Conservation (phyloP, 1,140 invertebrate species). For the Drosophila watanabei region DNA sequence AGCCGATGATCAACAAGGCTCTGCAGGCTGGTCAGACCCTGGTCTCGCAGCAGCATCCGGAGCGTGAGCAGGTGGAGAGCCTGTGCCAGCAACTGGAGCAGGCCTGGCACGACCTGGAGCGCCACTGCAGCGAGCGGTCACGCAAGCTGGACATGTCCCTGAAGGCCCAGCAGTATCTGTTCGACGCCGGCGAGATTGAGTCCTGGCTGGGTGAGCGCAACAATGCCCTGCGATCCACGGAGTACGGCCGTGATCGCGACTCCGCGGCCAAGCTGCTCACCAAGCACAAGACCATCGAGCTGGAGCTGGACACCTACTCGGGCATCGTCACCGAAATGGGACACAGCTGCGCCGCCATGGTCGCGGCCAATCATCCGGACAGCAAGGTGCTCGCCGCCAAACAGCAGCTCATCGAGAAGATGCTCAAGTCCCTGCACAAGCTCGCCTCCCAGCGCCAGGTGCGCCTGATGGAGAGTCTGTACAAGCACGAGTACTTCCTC, state of each 20-base stretch:
- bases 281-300: constrained; percentile 96
- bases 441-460: constrained; percentile 92
- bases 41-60: constrained; percentile 91
- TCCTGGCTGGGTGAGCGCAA: constrained; percentile 96
- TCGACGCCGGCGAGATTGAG: constrained; percentile 96
- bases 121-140: constrained; percentile 90
- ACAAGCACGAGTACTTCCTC: constrained; percentile 96
- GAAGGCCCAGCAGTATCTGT: constrained; percentile 95
- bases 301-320: constrained; percentile 97
- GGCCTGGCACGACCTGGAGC: constrained; percentile 90
- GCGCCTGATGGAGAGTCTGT: constrained; percentile 95
- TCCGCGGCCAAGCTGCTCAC: constrained; percentile 96
- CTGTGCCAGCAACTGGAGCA: constrained; percentile 89
- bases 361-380: constrained; percentile 91
- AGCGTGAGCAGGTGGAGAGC: constrained; percentile 90
- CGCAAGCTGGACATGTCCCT: constrained; percentile 94
- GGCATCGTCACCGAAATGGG: constrained; percentile 97
- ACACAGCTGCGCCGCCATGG: constrained; percentile 92
- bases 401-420: constrained; percentile 91
- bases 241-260: constrained; percentile 95
- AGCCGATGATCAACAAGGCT: constrained; percentile 93
- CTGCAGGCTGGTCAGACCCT: constrained; percentile 90
- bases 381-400: constrained; percentile 92
- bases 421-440: constrained; percentile 93
- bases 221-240: constrained; percentile 92